These are phyloP conservation scores for Lochmaea capreae DNA, from an alignment of 2,888 invertebrate genomes.

Conservation along the genomic window DNA sequence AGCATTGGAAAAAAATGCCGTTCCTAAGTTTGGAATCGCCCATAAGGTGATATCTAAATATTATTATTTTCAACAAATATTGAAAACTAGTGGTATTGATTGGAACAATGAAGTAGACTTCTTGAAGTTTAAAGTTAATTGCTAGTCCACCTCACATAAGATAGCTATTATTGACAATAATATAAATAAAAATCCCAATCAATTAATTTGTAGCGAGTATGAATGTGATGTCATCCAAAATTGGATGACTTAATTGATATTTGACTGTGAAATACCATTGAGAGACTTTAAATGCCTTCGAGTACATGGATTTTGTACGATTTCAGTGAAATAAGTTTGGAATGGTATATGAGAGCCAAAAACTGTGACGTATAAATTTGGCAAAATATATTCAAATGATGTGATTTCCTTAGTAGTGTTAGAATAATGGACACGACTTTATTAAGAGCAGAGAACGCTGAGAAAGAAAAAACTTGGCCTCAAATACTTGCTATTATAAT, in stretches of 20 bases:
- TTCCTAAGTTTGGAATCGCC: too few relatives aligned
- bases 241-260: neutral
- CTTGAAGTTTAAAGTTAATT: too few relatives aligned
- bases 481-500: constrained; percentile 33
- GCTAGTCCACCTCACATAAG: too few relatives aligned
- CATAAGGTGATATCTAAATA: too few relatives aligned
- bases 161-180: too few relatives aligned
- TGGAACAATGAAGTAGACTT: too few relatives aligned
- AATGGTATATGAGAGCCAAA: neutral
- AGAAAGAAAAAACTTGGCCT: constrained; percentile 30
- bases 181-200: too few relatives aligned
- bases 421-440: neutral
- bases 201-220: too few relatives aligned
- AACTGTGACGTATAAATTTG: neutral
- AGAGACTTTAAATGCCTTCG: neutral
- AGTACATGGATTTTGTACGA: neutral
- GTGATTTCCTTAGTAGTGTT: neutral
- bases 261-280: neutral
- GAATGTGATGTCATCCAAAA: too few relatives aligned
- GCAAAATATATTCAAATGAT: neutral
- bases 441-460: neutral
- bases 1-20: too few relatives aligned
- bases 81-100: too few relatives aligned
- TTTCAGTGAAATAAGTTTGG: neutral
- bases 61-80: too few relatives aligned